Base-by-base conservation (phyloP, 2,113 vertebrate genomes). In the Alosa alosa region DNA sequence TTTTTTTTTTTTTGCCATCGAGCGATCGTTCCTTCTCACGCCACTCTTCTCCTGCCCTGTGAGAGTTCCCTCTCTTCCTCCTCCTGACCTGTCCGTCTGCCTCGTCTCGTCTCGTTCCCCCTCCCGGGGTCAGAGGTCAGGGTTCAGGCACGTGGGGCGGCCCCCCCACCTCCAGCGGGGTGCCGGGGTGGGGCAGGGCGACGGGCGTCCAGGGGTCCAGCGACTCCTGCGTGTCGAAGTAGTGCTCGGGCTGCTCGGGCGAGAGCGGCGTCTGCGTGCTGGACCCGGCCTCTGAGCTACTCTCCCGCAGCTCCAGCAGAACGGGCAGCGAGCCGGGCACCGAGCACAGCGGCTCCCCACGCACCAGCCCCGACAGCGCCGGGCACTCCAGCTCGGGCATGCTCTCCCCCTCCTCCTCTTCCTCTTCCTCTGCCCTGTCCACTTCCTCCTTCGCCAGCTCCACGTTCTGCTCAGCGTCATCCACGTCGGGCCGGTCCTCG, bases 231-330 rank as follows among this genome's bases (percentile, higher is more conserved):
- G 94, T 94, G 91, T 95, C 94, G 0, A 95, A 95, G 90, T 95
- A 95, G 90, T 95, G 93, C 0, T 95, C 93, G 0, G 89, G 90
- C 20, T 93, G 94, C 39, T 95, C 95, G 0, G 95, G 94, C 15
- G 92, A 94, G 89, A 94, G 91, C 2, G 94, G 94, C 1, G 94
- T 95, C 90, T 94, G 94, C 18, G 94, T 90, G 87, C 93, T 95
- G 86, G 95, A 95, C 0, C 94, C 94, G 0, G 95, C 93, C 90
- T 96, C 95, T 7, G 94, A 95, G 90, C 95, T 91, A 92, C 94
- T 95, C 93, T 96, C 95, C 6, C 93, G 31, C 81, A 95, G 93
- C 92, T 96, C 95, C 82, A 94, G 87, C 15, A 95, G 91, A 39
- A 95, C 94, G 0, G 94, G 95, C 50, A 96, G 91, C 0, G 95